Base-by-base conservation (phyloP, 2,888 invertebrate species). In the Dermolepida albohirtum region DNA sequence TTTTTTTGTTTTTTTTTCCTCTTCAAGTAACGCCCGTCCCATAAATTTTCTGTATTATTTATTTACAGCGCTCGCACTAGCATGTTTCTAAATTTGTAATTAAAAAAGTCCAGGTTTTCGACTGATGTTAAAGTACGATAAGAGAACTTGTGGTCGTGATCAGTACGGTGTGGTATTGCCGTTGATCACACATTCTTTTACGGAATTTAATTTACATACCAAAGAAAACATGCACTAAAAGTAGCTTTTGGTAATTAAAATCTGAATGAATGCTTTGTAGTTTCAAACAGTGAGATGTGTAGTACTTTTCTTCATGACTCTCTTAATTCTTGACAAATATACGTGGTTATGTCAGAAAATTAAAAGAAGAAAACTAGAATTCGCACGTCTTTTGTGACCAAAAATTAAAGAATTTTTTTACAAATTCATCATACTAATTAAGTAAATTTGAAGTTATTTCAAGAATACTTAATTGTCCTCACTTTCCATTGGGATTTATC, bases 11-110 rank as follows among this genome's bases (percentile, higher is more conserved):
- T 57, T 14, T n/a, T n/a, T 39, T 55, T 59, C 34, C 34, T 34
- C 47, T 62, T 47, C 47, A 39, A 62, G 59, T 34, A 49, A 66
- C 55, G 59, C 57, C 59, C 50, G 66, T 59, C 55, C 29, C 66
- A 66, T 66, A 66, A 66, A 66, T 66, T 66, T 50, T 66, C 66
- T 41, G 57, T 57, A 59, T 66, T 66, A 66, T 66, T 66, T 66
- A 59, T 66, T 66, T 66, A 59, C 57, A 39, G 12, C 59, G 57
- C 16, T 34, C 34, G 47, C 59, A 62, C 47, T 62, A 62, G 52
- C 52, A 54, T 54, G 64, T 54, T 64, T 64, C 54, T 64, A 51
- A 51, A 51, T 64, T 52, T 51, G 64, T 64, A 64, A 64, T 64
- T 64, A 64, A 64, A 64, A 64, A 64, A 52, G 52, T 64, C 47